phyloP scores from a whole-genome alignment of 2,888 invertebrate species.

The Ceraclea dissimilis region DNA sequence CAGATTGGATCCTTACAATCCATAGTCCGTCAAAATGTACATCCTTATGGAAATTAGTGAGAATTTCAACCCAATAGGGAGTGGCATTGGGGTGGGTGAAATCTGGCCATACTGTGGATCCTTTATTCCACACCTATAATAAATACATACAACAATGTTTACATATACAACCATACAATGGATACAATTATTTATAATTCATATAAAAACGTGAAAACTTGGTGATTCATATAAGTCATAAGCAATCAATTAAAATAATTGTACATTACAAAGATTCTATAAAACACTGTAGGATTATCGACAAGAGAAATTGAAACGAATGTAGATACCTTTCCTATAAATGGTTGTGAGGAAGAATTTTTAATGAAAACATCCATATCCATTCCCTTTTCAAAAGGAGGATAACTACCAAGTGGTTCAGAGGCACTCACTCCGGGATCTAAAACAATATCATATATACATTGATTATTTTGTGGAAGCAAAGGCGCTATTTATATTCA shows the following conservation, averaged over 20 bases:
- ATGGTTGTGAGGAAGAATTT: conserved; percentile 56
- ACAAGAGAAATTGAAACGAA: no score
- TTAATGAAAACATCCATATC: conserved; percentile 67
- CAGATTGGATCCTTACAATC: conserved; percentile 70
- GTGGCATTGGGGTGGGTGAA: conserved; percentile 67
- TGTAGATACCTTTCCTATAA: conserved; percentile 69
- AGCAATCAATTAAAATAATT: no score
- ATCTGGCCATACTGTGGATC: conserved; percentile 70
- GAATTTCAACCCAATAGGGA: conserved; percentile 67
- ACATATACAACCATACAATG: background rate
- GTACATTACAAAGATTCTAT: no score
- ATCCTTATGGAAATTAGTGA: conserved; percentile 52
- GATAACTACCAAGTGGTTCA: conserved; percentile 58
- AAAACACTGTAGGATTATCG: no score
- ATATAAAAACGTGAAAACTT: background rate
- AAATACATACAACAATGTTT: conserved; percentile 3
- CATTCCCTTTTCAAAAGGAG: conserved; percentile 69
- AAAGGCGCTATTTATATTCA: no score
- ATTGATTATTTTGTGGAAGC: no score
- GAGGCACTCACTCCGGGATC: conserved; percentile 71
- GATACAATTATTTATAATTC: background rate
- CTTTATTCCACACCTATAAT: conserved; percentile 66
- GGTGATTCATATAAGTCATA: no score
- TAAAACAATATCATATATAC: conserved; percentile 25
- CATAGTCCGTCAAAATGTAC: conserved; percentile 75